Evolutionary conservation across 1,140 invertebrate species (phyloP).

Genomic region (Neuroterus valhalla): DNA sequence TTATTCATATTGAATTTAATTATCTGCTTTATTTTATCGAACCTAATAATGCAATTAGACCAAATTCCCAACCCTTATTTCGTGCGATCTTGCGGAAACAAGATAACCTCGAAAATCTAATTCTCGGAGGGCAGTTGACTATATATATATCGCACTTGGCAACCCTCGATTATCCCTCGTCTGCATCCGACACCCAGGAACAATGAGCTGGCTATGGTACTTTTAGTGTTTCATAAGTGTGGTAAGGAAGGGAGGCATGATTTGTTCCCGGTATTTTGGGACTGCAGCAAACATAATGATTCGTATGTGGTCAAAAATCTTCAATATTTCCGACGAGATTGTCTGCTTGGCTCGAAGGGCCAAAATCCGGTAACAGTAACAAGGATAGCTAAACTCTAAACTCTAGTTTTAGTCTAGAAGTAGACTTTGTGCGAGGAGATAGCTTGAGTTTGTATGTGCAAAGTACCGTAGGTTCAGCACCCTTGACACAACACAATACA

Average conservation of each 20-base stretch:
- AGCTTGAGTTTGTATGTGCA: constrained; percentile 3
- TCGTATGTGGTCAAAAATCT: background rate
- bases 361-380: background rate
- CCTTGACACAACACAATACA: background rate
- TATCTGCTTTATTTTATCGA: background rate
- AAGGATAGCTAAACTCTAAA: constrained; percentile 4
- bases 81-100: constrained; percentile 19
- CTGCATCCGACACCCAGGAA: constrained; percentile 2
- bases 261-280: background rate
- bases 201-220: constrained; percentile 29
- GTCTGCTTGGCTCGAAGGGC: background rate
- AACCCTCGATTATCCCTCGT: background rate
- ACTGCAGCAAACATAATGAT: constrained; percentile 5
- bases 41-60: constrained; percentile 1
- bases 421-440: background rate
- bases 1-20: background rate
- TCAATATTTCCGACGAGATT: background rate
- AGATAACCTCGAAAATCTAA: constrained; percentile 27
- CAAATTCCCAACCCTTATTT: constrained; percentile 8
- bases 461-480: constrained; percentile 16
- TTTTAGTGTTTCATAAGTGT: background rate
- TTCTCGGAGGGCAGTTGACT: constrained; percentile 22
- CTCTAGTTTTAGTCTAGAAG: too few species aligned
- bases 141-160: constrained; percentile 12
- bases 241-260: constrained; percentile 5